Base-by-base conservation (phyloP, 1,140 invertebrate genomes). In the Macrobrachium rosenbergii region DNA sequence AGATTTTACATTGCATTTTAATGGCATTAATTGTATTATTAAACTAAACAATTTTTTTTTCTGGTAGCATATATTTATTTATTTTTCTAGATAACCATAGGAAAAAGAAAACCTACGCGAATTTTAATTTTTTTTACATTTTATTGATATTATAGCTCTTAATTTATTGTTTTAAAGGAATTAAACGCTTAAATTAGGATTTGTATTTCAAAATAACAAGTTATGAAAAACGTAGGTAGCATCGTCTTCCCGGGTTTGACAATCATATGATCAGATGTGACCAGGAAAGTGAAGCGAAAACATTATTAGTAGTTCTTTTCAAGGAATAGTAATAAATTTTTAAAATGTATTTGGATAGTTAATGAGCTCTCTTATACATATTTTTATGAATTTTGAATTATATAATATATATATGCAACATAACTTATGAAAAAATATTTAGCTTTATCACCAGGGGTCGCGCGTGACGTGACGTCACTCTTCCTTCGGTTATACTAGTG, bases 211-310 rank as follows among this genome's bases (percentile, higher is more conserved):
- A 16, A 60, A 81, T n/a, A 72, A 52, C 62, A 69, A 59, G 62
- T 87, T 69, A 45, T 87, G 28, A 67, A 82, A 23, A 64, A 21
- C 12, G 58, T 14, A 14, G 23, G 78, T 78, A 79, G 45, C 60
- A 72, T 63, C 43, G 21, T 23, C 59, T 45, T 3, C 58, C 43
- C 19, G 69, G 23, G 10, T 75, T 19, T 87, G 84, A 87, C 84
- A 87, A 87, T 87, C 84, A 87, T 87, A 87, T 87, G 84, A 87
- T 87, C 52, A 52, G 52, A 52, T 52, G 52, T 52, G 52, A 52
- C 52, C 12, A 52, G n/a, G n/a, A 72, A 17, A 17, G 21, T 28
- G 23, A 7, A 52, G 52, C 52, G 52, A 52, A 52, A 5, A 52
- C 52, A 12, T 52, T 52, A 5, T 52, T 52, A 8, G 7, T 52